A percentile compares a stretch with the other conserved stretches of the same genome.
These are phyloP conservation scores for Accipiter cooperii DNA, from an alignment of 2,113 vertebrate species.

Conservation along the genomic window DNA sequence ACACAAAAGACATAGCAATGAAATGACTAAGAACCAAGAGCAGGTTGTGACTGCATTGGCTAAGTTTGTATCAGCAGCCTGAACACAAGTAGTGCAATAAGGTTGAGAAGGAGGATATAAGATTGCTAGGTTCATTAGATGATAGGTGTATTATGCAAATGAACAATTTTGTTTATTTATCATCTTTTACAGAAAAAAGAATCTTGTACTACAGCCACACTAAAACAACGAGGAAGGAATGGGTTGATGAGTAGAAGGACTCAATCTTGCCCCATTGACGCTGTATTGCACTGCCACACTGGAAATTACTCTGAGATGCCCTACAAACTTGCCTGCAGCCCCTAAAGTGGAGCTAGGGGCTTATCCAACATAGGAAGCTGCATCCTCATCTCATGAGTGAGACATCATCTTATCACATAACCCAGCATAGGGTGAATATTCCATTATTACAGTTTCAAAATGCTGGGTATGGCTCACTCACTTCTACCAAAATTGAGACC, in stretches of 20 bases:
- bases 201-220: not conserved
- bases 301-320: not conserved
- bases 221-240: not conserved
- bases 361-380: not conserved
- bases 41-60: not conserved
- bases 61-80: not conserved
- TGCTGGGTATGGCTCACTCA: accelerated
- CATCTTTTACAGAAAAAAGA: not conserved
- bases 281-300: not conserved
- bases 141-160: not conserved
- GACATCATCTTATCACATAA: not conserved
- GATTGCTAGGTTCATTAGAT: not conserved
- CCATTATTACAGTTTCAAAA: not conserved
- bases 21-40: not conserved
- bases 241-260: not conserved
- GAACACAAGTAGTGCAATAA: not conserved
- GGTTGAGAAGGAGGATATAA: not conserved
- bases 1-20: not conserved
- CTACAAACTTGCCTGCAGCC: not conserved
- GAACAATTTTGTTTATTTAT: not conserved
- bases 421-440: not conserved
- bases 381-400: not conserved
- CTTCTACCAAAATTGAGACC: not conserved
- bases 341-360: not conserved
- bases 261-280: not conserved